A percentile compares a stretch with the other conserved stretches of the same genome.
Conservation (phyloP, 2,888 invertebrate species). For the Iphiclides podalirius region DNA sequence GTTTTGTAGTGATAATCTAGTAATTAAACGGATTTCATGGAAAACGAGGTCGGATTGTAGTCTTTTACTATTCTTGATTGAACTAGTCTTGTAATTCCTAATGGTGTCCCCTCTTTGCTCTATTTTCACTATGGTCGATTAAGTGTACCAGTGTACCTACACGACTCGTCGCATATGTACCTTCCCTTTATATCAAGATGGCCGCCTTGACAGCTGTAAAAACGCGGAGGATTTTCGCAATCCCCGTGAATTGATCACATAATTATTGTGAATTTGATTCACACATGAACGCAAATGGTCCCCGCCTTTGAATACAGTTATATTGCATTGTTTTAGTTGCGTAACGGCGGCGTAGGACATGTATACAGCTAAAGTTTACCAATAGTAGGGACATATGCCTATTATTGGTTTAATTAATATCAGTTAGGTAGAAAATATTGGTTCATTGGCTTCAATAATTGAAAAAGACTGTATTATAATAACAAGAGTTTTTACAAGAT, state of each 20-base stretch:
- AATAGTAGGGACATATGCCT: neutral
- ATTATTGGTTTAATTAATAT: too few species aligned
- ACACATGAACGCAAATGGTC: conserved; percentile 40
- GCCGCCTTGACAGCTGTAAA: conserved; percentile 18
- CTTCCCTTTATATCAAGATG: conserved; percentile 20
- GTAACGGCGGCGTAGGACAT: conserved; percentile 18
- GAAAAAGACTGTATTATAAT: too few species aligned
- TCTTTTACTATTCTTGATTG: neutral
- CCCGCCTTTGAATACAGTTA: conserved; percentile 24
- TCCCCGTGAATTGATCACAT: conserved; percentile 23
- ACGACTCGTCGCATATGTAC: neutral
- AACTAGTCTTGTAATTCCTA: conserved; percentile 9
- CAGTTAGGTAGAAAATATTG: too few species aligned
- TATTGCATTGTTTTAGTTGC: conserved; percentile 29
- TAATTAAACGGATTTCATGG: conserved; percentile 14
- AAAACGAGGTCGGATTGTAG: conserved; percentile 8
- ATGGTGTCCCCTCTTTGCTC: conserved; percentile 1
- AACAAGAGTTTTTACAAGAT: too few species aligned
- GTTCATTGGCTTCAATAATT: too few species aligned
- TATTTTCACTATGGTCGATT: conserved; percentile 4
- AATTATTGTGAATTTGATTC: conserved; percentile 46
- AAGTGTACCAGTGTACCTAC: too few species aligned
- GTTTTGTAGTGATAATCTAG: conserved; percentile 2
- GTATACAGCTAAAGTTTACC: neutral
- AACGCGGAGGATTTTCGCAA: conserved; percentile 23